A percentile compares a stretch with the other conserved stretches of the same genome.
These are phyloP conservation scores for Astatoreochromis straeleni DNA, from an alignment of 2,113 vertebrate species.

Conservation along the genomic window DNA sequence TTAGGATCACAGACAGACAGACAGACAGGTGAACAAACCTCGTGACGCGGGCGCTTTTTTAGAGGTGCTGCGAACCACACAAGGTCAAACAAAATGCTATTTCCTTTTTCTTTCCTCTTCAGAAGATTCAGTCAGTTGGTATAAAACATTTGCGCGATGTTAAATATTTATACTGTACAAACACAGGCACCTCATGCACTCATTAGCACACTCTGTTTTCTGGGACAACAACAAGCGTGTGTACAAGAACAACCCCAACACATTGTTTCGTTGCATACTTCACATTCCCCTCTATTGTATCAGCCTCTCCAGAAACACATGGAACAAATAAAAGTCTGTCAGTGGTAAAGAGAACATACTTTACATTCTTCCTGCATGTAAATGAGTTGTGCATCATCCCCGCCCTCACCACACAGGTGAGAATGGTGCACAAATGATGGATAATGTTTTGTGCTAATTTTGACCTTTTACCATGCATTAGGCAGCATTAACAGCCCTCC, in stretches of 20 bases:
- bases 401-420: slow-evolving; percentile 37
- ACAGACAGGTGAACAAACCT: not conserved
- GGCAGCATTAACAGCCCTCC: slow-evolving; percentile 35
- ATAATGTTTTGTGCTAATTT: slow-evolving; percentile 49
- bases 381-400: slow-evolving; percentile 3
- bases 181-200: not conserved
- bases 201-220: not conserved
- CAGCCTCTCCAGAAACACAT: not conserved
- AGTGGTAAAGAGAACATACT: not conserved
- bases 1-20: not conserved
- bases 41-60: accelerated
- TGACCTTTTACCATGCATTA: slow-evolving; percentile 46
- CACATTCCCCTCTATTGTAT: not conserved
- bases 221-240: not conserved
- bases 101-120: not conserved
- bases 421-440: slow-evolving; percentile 2
- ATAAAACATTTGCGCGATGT: not conserved
- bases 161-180: not conserved
- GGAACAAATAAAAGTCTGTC: not conserved
- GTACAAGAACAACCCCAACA: not conserved
- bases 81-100: not conserved
- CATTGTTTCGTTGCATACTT: not conserved
- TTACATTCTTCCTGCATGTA: slow-evolving; percentile 17
- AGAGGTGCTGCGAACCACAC: accelerated
- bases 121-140: not conserved